These are phyloP conservation scores for Amblyornis subalaris DNA, from an alignment of 2,113 vertebrate species.

Conservation along the genomic window DNA sequence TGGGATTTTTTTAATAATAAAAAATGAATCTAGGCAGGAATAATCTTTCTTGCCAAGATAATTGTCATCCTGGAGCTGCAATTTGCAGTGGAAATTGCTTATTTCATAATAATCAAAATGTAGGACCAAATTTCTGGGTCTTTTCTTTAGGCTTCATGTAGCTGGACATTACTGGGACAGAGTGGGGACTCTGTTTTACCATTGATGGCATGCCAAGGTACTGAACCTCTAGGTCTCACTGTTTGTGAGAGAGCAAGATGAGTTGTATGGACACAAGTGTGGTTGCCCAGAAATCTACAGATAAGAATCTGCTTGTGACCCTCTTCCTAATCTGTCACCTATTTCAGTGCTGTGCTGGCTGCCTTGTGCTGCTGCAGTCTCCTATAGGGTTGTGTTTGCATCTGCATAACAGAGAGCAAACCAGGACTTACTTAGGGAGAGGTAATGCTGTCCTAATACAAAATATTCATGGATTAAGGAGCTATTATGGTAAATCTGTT, in stretches of 20 bases:
- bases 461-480: neutral
- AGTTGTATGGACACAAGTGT: neutral
- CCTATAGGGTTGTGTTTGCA: neutral
- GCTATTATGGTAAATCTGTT: neutral
- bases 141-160: neutral
- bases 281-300: neutral
- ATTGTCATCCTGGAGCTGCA: neutral
- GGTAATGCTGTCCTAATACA: neutral
- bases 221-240: neutral
- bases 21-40: neutral
- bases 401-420: neutral
- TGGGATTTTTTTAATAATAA: neutral
- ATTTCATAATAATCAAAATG: neutral
- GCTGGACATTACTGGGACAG: neutral
- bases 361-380: neutral
- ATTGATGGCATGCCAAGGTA: neutral
- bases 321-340: neutral
- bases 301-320: neutral
- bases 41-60: conserved; percentile 3
- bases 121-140: neutral
- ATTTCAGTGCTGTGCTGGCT: neutral
- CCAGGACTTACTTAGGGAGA: neutral
- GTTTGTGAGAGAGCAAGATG: neutral
- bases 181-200: neutral
- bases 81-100: neutral